A percentile compares a stretch with the other conserved stretches of the same genome.
Evolutionary conservation across 1,140 invertebrate species (phyloP).

Genomic region (Atopsyche davidsoni): DNA sequence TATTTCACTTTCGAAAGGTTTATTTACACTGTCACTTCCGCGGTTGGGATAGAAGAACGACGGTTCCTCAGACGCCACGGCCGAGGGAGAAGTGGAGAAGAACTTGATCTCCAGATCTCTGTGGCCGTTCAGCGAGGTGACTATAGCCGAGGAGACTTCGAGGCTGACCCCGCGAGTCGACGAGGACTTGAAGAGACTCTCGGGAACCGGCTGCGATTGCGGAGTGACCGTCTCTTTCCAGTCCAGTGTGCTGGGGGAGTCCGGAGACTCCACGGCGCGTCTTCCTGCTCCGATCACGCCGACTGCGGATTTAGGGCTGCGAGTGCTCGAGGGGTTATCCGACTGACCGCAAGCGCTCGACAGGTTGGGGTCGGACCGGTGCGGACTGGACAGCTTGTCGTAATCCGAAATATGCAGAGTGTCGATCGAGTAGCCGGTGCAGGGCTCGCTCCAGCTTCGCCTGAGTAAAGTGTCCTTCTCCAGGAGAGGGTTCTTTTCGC

Average conservation of each 20-base stretch:
- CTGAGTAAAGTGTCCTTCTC: slow-evolving; percentile 46
- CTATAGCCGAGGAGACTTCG: slow-evolving; percentile 71
- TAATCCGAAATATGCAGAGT: slow-evolving; percentile 18
- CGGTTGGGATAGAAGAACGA: slow-evolving; percentile 13
- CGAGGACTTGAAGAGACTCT: slow-evolving; percentile 22
- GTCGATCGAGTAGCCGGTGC: slow-evolving; percentile 33
- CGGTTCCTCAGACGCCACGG: slow-evolving; percentile 3
- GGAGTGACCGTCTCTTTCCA: slow-evolving; percentile 23
- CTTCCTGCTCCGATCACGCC: slow-evolving; percentile 50
- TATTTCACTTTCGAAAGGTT: slow-evolving; percentile 5
- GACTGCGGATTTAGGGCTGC: slow-evolving; percentile 41
- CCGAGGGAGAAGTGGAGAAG: slow-evolving; percentile 46
- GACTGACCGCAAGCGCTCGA: slow-evolving; percentile 38
- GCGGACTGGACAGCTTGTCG: slow-evolving; percentile 31
- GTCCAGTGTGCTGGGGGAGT: slow-evolving; percentile 33
- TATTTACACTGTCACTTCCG: slow-evolving; percentile 7
- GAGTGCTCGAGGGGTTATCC: slow-evolving; percentile 36
- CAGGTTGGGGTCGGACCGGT: slow-evolving; percentile 36
- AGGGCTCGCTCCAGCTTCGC: slow-evolving; percentile 59
- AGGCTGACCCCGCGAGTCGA: slow-evolving; percentile 38
- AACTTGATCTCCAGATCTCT: slow-evolving; percentile 73
- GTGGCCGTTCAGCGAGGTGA: slow-evolving; percentile 69
- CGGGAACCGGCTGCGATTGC: slow-evolving; percentile 17
- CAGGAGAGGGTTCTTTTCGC: slow-evolving; percentile 26
- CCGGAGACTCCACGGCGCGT: slow-evolving; percentile 38